Evolutionary conservation across 2,888 invertebrate species (phyloP).

Genomic region (Drosophila longiperda): DNA sequence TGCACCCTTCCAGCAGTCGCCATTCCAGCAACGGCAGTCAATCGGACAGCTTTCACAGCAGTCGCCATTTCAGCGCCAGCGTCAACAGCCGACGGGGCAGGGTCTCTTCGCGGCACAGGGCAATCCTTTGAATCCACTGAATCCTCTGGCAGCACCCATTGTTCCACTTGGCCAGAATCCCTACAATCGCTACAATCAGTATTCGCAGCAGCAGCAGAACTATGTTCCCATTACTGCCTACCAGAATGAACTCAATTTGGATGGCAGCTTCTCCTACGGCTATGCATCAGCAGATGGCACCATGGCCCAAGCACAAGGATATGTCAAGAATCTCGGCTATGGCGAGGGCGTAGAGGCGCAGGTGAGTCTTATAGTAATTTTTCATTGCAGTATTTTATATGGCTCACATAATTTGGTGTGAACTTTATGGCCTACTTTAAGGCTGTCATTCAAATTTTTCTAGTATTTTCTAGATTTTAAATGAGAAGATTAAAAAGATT

Average conservation of each 20-base stretch:
- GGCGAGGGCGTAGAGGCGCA: constrained; percentile 88
- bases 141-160: constrained; percentile 57
- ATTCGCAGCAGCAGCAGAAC: constrained; percentile 79
- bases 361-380: constrained; percentile 33
- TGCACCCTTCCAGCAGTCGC: constrained; percentile 76
- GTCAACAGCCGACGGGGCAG: constrained; percentile 53
- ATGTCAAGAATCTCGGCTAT: constrained; percentile 89
- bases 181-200: constrained; percentile 80
- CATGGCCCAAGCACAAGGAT: constrained; percentile 91
- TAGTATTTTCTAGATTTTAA: too few species aligned
- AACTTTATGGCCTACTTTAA: not conserved
- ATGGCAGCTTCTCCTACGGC: constrained; percentile 86
- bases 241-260: constrained; percentile 84
- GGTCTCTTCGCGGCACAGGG: constrained; percentile 63
- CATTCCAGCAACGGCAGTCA: constrained; percentile 77
- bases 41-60: constrained; percentile 62
- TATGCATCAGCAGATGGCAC: constrained; percentile 92
- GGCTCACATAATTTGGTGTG: not conserved
- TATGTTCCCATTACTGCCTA: constrained; percentile 85
- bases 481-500: not conserved
- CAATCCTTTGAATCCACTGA: constrained; percentile 54
- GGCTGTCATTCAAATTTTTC: not conserved
- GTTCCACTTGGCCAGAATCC: constrained; percentile 61
- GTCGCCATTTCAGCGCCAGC: constrained; percentile 55
- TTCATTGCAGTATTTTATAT: constrained; percentile 5